Percentiles rank a stretch among this genome's conserved stretches.
Conservation (phyloP, 1,140 invertebrate species). For the Tetramorium parvispinum region DNA sequence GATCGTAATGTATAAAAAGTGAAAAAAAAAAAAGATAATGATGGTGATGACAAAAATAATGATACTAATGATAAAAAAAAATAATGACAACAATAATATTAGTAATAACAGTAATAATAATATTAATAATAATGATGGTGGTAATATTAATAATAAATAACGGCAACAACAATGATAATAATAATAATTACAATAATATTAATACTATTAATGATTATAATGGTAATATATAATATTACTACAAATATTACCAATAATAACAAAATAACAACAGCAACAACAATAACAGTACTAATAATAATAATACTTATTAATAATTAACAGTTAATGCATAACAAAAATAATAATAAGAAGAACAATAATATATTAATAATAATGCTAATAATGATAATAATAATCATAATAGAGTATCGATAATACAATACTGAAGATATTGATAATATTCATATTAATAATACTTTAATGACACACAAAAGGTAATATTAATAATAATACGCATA, state of each 20-base stretch:
- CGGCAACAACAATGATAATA: slow-evolving; percentile 52
- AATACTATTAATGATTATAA: slow-evolving; percentile 57
- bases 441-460: slow-evolving; percentile 61
- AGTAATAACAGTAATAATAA: slow-evolving; percentile 46
- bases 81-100: slow-evolving; percentile 46
- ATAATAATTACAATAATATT: slow-evolving; percentile 61
- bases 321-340: slow-evolving; percentile 58
- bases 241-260: slow-evolving; percentile 58
- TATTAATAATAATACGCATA: slow-evolving; percentile 41
- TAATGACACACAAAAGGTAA: slow-evolving; percentile 32
- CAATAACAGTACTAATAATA: slow-evolving; percentile 45
- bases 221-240: slow-evolving; percentile 49
- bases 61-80: slow-evolving; percentile 28
- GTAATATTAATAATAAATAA: slow-evolving; percentile 30
- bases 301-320: slow-evolving; percentile 52
- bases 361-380: slow-evolving; percentile 55
- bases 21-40: slow-evolving; percentile 41
- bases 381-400: slow-evolving; percentile 57
- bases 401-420: slow-evolving; percentile 46
- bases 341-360: slow-evolving; percentile 57
- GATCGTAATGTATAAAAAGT: slow-evolving; percentile 67
- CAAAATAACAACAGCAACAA: slow-evolving; percentile 51
- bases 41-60: slow-evolving; percentile 41
- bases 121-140: slow-evolving; percentile 28
- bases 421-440: slow-evolving; percentile 50